Base-by-base conservation (phyloP, 2,113 vertebrate genomes). In the Sinocyclocheilus anshuiensis region DNA sequence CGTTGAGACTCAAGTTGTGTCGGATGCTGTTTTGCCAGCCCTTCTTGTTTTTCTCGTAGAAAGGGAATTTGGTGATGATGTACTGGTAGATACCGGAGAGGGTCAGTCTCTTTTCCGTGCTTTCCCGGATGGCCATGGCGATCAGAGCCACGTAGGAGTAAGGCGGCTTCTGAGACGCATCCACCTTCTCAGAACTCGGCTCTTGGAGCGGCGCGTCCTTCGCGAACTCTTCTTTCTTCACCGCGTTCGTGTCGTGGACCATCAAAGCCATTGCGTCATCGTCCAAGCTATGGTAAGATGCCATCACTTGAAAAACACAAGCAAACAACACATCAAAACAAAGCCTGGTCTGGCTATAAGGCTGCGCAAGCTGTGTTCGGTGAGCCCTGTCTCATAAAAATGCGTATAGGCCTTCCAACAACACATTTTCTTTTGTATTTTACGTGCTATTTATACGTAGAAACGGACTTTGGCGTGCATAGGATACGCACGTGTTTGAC, bases 41-140 rank as follows among this genome's bases (percentile, higher is more conserved):
- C 88, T 97, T 97, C 93, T 97, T 97, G 93, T 97, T 97, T 93
- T 96, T 96, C 93, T 97, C 96, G 88, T 97, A 97, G 91, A 97
- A 97, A 8, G 96, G 96, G 91, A 97, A 97, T 89, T 96, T 96
- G 91, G 94, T 94, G 90, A 97, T 96, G 88, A 97, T 97, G 92
- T 97, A 97, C 91, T 97, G 96, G 92, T 97, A 97, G 92, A 97
- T 97, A 86, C 96, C 96, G 0, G 96, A 96, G 75, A 97, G 94
- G 9, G 96, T 97, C 61, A 97, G 95, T 80, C 96, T 90, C 93
- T 97, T 97, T 92, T 97, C 96, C 0, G 95, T 93, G 79, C 96
- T 97, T 92, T 97, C 96, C 7, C 96, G 93, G 90, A 97, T 97
- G 74, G 96, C 96, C 96, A 97, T 97, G 87, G 96, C 96, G 87